Evolutionary conservation across 2,888 invertebrate species (phyloP).

Genomic region (Cheilosia grossa): DNA sequence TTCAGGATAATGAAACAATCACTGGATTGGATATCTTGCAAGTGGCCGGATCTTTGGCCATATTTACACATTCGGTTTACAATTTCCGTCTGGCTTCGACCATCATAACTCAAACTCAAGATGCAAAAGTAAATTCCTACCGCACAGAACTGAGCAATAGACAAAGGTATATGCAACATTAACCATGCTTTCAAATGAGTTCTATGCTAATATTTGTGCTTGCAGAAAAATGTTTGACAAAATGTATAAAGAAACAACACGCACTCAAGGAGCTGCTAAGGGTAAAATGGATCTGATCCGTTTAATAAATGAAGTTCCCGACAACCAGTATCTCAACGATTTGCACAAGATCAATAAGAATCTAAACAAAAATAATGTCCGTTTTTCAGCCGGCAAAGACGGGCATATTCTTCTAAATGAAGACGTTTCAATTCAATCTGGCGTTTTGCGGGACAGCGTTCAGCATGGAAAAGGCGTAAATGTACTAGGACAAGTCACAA

Average conservation of each 20-base stretch:
- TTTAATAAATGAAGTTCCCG: conserved; percentile 79
- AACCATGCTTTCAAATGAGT: too few species aligned
- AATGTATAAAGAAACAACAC: conserved; percentile 79
- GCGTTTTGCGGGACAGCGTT: conserved; percentile 78
- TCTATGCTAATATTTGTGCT: not conserved
- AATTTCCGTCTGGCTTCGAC: conserved; percentile 81
- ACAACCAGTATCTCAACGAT: conserved; percentile 80
- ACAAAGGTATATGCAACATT: conserved; percentile 77
- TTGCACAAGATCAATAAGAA: conserved; percentile 78
- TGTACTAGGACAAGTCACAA: conserved; percentile 77
- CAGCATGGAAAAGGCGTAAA: conserved; percentile 79
- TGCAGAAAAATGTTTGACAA: conserved; percentile 80
- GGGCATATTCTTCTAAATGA: conserved; percentile 79
- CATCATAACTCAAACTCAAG: conserved; percentile 78
- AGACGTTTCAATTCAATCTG: conserved; percentile 77
- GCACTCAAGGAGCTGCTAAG: conserved; percentile 76
- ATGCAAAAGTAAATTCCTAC: conserved; percentile 76
- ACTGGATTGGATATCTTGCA: conserved; percentile 78
- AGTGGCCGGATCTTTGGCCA: conserved; percentile 79
- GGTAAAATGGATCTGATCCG: conserved; percentile 81
- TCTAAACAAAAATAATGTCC: conserved; percentile 77
- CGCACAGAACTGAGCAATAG: conserved; percentile 79
- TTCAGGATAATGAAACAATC: conserved; percentile 78
- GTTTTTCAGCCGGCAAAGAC: conserved; percentile 77
- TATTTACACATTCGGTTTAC: conserved; percentile 81